phyloP scores from a whole-genome alignment of 2,888 invertebrate species.

The Macaria notata region DNA sequence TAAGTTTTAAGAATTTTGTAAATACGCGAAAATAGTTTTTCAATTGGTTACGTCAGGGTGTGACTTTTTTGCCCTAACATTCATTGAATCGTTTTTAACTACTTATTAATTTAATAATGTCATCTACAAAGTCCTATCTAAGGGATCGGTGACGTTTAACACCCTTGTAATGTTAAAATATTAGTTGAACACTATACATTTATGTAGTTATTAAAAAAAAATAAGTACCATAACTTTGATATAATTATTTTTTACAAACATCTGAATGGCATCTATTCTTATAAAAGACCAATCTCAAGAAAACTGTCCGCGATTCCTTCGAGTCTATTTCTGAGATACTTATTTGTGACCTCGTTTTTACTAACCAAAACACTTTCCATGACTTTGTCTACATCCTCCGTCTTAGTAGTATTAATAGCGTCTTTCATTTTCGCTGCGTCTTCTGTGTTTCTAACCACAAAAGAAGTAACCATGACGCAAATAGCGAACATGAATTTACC shows the following conservation, averaged over 20 bases:
- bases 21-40: too few species aligned
- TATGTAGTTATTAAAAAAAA: neutral
- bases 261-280: neutral
- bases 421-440: slow-evolving; percentile 29
- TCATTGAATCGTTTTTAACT: too few species aligned
- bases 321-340: slow-evolving; percentile 8
- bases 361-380: neutral
- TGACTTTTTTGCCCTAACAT: too few species aligned
- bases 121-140: too few species aligned
- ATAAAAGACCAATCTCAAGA: slow-evolving; percentile 17
- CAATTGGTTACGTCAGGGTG: too few species aligned
- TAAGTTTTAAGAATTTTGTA: too few species aligned
- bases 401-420: slow-evolving; percentile 2
- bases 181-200: neutral
- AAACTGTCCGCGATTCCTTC: slow-evolving; percentile 17
- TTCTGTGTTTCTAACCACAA: slow-evolving; percentile 35
- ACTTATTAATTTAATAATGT: too few species aligned
- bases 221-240: neutral
- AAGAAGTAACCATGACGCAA: slow-evolving; percentile 28
- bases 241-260: neutral
- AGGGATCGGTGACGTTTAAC: neutral
- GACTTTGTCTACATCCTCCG: neutral
- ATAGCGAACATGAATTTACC: slow-evolving; percentile 32
- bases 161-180: neutral
- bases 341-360: slow-evolving; percentile 1